Conservation (phyloP, 2,797 vertebrate genomes). For the Falco peregrinus region DNA sequence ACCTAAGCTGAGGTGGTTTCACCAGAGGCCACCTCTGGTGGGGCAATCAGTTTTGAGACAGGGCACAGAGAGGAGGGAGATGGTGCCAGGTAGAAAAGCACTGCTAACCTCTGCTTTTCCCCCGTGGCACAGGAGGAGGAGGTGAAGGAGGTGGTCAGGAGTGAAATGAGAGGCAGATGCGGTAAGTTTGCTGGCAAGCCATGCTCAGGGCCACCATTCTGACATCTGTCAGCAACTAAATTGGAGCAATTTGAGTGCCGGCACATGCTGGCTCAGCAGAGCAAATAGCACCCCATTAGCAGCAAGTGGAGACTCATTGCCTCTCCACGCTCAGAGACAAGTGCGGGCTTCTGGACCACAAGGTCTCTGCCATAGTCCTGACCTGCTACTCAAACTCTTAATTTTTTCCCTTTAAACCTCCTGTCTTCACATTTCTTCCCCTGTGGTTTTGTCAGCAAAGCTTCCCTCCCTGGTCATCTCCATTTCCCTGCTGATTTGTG, state of each 20-base stretch:
- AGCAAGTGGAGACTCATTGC: neutral
- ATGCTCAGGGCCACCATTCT: neutral
- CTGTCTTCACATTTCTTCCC: neutral
- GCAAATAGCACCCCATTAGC: constrained; percentile 40
- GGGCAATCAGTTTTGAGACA: neutral
- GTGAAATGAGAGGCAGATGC: constrained; percentile 82
- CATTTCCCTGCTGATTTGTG: fast-evolving
- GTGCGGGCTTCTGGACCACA: neutral
- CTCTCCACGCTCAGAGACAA: neutral
- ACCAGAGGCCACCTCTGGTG: neutral
- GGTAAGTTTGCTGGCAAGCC: constrained; percentile 75
- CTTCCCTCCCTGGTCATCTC: neutral
- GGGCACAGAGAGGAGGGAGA: neutral
- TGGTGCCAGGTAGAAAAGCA: fast-evolving
- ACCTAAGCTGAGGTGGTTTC: too few relatives aligned
- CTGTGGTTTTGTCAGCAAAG: neutral
- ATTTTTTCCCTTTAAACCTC: neutral
- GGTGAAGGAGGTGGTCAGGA: constrained; percentile 84
- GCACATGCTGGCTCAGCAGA: neutral
- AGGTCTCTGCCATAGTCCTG: neutral
- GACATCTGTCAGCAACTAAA: constrained; percentile 8
- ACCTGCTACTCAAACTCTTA: neutral
- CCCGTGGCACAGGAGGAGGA: constrained; percentile 77
- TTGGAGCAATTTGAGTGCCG: constrained; percentile 19
- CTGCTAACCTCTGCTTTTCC: neutral